Conservation (phyloP, 2,113 vertebrate genomes). For the Megaceryle maxima region DNA sequence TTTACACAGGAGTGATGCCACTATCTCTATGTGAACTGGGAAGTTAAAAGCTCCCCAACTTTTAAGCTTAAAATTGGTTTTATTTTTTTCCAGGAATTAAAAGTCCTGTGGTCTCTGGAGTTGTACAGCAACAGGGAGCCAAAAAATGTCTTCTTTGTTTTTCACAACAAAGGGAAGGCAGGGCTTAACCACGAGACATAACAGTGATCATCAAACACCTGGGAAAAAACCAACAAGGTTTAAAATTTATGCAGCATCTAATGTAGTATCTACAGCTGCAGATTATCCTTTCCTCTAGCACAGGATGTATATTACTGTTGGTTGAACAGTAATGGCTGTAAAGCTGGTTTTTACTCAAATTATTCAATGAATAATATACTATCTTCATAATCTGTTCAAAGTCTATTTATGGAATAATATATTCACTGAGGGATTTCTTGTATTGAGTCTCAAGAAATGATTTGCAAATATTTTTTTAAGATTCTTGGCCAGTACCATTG, state of each 20-base stretch:
- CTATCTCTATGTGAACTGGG: background rate
- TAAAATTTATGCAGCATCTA: background rate
- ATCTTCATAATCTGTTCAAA: background rate
- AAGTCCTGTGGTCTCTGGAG: background rate
- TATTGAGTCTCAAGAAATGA: background rate
- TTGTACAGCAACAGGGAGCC: background rate
- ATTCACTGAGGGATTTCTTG: background rate
- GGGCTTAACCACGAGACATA: background rate
- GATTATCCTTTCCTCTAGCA: background rate
- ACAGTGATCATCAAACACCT: background rate
- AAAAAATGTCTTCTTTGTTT: background rate
- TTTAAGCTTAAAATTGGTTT: background rate
- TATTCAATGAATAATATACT: background rate
- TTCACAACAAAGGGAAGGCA: background rate
- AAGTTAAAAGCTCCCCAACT: background rate
- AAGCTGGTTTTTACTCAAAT: background rate
- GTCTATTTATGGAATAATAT: background rate
- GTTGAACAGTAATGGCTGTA: background rate
- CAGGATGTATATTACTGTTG: background rate
- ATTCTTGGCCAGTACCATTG: background rate
- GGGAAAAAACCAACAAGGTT: background rate
- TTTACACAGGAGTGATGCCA: background rate
- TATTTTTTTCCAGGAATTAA: conserved; percentile 17
- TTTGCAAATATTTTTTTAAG: background rate
- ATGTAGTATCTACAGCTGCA: background rate